Base-by-base conservation (phyloP, 2,797 vertebrate species). In the Typhlichthys subterraneus region DNA sequence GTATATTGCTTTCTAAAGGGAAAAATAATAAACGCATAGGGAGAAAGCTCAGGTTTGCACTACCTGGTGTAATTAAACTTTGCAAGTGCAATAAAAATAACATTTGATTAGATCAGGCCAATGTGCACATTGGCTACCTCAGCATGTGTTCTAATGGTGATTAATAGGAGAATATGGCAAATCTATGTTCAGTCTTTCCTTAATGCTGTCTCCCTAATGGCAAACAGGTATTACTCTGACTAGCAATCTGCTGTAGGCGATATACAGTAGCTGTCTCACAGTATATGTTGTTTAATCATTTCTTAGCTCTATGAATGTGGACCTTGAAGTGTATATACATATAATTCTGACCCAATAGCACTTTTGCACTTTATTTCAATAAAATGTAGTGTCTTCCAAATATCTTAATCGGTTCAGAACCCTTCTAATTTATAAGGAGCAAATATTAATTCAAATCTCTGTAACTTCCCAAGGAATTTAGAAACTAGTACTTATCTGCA, bases 341-440 rank as follows among this genome's bases (percentile, higher is more conserved):
- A 42, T 38, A 2, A 42, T 42, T 42, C 38, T 6, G 38, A 42
- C 38, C 38, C 38, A 42, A 2, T 42, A 42, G 38, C 38, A 42
- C 38, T 42, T 42, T 42, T 10, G 38, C 9, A 9, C 2, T 42
- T 42, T 42, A 42, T 8, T 1, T 42, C 8, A 42, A 42, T 42
- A 42, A 42, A 8, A 42, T 6, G 9, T 2, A 42, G 38, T 38
- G 9, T 42, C 38, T 42, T 80, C 80, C 85, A 88, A 80, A 82
- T 81, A 77, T 14, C 72, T 73, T 81, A 85, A 84, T 79, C 55
- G 50, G 72, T 76, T 78, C 38, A 42, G 9, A 8, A 42, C 67
- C 85, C 83, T 82, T 76, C 66, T 72, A 72, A 80, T 70, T 72
- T 53, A 68, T 68, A 64, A 77, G 68, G 70, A 76, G 64, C 75